phyloP scores from a whole-genome alignment of 2,113 vertebrate genomes.

The Myiozetetes cayanensis region DNA sequence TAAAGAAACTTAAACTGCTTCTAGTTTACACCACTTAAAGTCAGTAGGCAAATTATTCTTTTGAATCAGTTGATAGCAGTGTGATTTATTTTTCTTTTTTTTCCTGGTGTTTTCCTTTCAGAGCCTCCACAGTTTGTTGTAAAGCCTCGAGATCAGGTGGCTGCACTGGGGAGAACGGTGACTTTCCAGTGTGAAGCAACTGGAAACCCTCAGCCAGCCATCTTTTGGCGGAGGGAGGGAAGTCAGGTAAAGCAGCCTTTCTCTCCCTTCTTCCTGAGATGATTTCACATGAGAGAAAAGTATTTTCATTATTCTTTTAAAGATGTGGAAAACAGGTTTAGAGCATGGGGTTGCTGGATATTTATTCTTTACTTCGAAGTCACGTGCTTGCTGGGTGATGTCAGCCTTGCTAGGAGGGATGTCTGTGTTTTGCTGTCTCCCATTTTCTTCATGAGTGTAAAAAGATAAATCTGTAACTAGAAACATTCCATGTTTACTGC shows the following conservation, averaged over 20 bases:
- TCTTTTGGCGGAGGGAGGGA: constrained; percentile 97
- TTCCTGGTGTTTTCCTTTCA: constrained; percentile 43
- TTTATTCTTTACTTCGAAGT: neutral
- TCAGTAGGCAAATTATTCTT: neutral
- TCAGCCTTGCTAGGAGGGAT: neutral
- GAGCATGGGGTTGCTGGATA: neutral
- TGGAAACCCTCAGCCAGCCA: constrained; percentile 96
- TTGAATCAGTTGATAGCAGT: neutral
- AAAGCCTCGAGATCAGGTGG: constrained; percentile 94
- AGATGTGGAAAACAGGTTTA: neutral
- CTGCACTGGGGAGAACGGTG: constrained; percentile 91
- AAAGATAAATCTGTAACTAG: neutral
- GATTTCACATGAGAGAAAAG: neutral
- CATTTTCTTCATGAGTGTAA: neutral
- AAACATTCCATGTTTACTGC: neutral
- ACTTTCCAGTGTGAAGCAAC: constrained; percentile 98
- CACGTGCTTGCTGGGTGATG: neutral
- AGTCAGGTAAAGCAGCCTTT: constrained; percentile 86
- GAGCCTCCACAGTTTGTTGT: constrained; percentile 95
- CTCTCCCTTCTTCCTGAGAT: neutral
- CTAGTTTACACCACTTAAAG: neutral
- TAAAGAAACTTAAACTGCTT: neutral
- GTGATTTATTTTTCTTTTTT: neutral
- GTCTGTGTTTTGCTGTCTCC: neutral
- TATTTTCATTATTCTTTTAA: neutral